Evolutionary conservation across 1,140 invertebrate species (phyloP).

Genomic region (Sitobion miscanthi): DNA sequence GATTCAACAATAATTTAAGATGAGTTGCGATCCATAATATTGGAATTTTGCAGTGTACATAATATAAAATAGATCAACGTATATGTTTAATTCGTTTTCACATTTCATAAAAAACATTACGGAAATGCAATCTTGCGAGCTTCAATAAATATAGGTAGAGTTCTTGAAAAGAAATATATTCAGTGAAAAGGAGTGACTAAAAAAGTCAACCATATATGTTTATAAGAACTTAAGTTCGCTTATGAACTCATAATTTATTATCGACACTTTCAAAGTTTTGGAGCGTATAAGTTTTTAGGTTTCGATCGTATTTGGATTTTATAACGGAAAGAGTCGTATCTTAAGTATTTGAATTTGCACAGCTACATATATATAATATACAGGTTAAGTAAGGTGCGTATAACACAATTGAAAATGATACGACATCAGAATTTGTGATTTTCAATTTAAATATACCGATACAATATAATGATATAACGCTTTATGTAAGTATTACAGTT

Average conservation of each 20-base stretch:
- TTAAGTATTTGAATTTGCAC: not conserved
- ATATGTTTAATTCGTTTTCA: not conserved
- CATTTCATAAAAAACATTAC: not conserved
- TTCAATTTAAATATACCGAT: slow-evolving; percentile 14
- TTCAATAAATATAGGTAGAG: not conserved
- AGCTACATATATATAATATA: not conserved
- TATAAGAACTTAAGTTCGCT: not conserved
- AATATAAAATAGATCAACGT: not conserved
- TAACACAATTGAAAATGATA: not conserved
- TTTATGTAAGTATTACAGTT: not conserved
- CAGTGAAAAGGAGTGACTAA: not conserved
- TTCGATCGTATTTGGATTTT: not conserved
- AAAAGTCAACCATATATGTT: not conserved
- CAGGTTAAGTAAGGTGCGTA: not conserved
- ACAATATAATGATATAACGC: not conserved
- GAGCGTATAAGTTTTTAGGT: not conserved
- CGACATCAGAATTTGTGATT: not conserved
- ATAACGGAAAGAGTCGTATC: not conserved
- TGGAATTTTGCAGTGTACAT: too few species aligned
- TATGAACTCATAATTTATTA: slow-evolving; percentile 13
- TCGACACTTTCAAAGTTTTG: not conserved
- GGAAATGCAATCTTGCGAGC: not conserved
- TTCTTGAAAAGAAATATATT: not conserved
- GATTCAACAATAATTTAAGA: not conserved
- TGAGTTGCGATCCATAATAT: not conserved